Base-by-base conservation (phyloP, 2,797 vertebrate genomes). In the Labroides dimidiatus region DNA sequence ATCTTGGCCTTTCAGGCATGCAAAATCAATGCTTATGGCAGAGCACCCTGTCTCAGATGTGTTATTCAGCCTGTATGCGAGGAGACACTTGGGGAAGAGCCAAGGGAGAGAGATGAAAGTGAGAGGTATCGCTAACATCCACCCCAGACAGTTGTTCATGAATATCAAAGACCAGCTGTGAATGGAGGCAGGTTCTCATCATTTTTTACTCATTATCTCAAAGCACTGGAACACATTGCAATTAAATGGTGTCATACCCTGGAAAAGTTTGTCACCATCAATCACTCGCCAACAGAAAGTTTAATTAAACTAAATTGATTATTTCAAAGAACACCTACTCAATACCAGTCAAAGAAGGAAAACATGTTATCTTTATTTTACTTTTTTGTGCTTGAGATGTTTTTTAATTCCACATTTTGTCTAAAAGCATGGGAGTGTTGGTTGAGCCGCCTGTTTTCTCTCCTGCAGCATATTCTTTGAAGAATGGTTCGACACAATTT, bases 151-250 rank as follows among this genome's bases (percentile, higher is more conserved):
- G 93, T 94, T 94, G 94, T 91, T 94, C 93, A 95, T 95, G 94
- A 95, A 95, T 95, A 95, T 95, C 94, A 95, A 95, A 94, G 94
- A 91, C 88, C 94, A 94, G 92, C 93, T 95, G 93, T 87, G 91
- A 91, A 90, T 74, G 80, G 87, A 85, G 78, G 81, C 82, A 86
- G 85, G 89, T 87, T 85, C 83, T 77, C 82, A 76, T 87, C 85
- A 84, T 82, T 85, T 91, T 88, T 88, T 79, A 84, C 77, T 87
- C 82, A 87, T 90, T 91, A 90, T 85, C 84, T 80, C 81, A 85
- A 87, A 90, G 84, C 78, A 75, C 70, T 77, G 64, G 69, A 87
- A 90, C 84, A 84, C 82, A 87, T 81, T 80, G 80, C 83, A 90
- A 86, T 90, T 82, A 86, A 89, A 88, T 69, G 61, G 59, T 79